Percentiles rank a stretch among this genome's conserved stretches.
Evolutionary conservation across 1,140 invertebrate genomes (phyloP).

Genomic region (Muscidifurax raptorellus): DNA sequence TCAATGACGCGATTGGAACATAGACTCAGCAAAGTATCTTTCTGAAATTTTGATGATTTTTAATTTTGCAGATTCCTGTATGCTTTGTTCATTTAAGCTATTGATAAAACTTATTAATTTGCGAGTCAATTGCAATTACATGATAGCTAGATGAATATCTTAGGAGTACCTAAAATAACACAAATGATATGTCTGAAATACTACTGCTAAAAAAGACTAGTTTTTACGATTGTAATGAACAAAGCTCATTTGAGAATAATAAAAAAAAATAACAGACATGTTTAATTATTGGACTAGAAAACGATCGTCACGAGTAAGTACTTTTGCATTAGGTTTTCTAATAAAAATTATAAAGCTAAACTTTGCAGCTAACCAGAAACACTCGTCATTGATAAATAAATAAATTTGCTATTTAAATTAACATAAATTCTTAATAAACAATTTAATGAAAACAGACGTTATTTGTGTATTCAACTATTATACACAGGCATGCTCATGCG

Average conservation of each 20-base stretch:
- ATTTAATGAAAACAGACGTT: slow-evolving; percentile 60
- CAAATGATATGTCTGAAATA: neutral
- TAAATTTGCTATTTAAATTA: neutral
- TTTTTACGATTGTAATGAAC: neutral
- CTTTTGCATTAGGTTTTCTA: neutral
- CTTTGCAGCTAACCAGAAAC: neutral
- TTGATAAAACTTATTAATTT: neutral
- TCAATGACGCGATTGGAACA: neutral
- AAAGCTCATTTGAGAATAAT: neutral
- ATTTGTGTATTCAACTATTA: slow-evolving; percentile 53
- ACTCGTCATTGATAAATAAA: slow-evolving; percentile 1
- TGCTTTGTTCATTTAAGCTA: neutral
- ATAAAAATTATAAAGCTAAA: neutral
- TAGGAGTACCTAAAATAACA: neutral
- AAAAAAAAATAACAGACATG: slow-evolving; percentile 3
- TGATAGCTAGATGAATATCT: too few relatives aligned
- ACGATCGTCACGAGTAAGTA: slow-evolving; percentile 14
- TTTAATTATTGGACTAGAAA: slow-evolving; percentile 39
- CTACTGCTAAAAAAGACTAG: neutral
- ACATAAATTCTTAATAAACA: neutral
- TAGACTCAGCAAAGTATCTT: neutral
- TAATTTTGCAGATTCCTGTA: neutral
- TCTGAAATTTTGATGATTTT: neutral
- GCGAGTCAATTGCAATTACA: too few relatives aligned
- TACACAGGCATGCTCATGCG: slow-evolving; percentile 68